Evolutionary conservation across 64 coral and sea anemone species (phyloP).

Genomic region (Catalaphyllia jardinei): DNA sequence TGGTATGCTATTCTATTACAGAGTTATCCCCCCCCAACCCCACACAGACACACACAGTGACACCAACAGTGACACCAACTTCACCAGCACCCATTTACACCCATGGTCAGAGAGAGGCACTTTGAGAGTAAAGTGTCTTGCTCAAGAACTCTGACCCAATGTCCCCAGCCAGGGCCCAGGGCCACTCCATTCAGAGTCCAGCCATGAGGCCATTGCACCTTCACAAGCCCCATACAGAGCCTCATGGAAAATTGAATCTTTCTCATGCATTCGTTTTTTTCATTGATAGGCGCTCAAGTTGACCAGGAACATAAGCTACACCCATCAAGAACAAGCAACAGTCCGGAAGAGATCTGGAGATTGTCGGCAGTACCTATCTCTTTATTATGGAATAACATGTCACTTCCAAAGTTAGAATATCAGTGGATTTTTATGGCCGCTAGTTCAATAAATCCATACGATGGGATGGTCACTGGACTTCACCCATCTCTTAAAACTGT

Average conservation of each 20-base stretch:
- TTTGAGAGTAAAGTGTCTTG: no score
- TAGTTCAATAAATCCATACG: conserved; percentile 71
- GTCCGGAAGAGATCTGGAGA: conserved; percentile 79
- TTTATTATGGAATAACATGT: conserved; percentile 84
- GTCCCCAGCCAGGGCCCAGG: no score
- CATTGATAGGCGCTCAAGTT: conserved; percentile 66
- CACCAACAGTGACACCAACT: no score
- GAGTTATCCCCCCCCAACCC: no score
- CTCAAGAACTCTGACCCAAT: no score
- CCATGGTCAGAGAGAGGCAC: no score
- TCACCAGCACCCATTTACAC: no score
- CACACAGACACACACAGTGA: no score
- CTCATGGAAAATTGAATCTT: not conserved
- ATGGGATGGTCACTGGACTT: conserved; percentile 39
- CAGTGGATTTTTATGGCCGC: conserved; percentile 86
- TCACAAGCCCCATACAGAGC: no score
- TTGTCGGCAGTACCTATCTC: conserved; percentile 50
- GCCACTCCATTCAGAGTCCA: no score
- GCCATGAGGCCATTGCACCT: no score
- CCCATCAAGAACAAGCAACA: conserved; percentile 65
- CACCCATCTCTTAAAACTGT: conserved; percentile 84
- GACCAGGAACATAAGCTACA: conserved; percentile 83
- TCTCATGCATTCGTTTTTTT: not conserved
- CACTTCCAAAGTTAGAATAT: conserved; percentile 53
- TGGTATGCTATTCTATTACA: no score